These are phyloP conservation scores for Hydrotaea cyrtoneurina DNA, from an alignment of 2,888 invertebrate genomes.

Conservation along the genomic window DNA sequence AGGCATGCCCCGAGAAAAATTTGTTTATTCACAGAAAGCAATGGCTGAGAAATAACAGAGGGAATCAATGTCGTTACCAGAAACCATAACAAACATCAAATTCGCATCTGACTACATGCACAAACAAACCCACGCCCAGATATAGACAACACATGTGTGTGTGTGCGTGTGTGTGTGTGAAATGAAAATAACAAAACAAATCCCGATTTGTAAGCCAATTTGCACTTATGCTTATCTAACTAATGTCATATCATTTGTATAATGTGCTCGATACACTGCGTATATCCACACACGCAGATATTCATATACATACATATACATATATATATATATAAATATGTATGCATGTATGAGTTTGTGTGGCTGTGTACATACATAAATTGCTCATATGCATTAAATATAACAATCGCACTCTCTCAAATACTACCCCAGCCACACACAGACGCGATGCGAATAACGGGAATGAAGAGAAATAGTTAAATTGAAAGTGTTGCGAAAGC, in stretches of 20 bases:
- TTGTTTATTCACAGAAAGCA: background rate
- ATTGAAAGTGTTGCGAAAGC: constrained; percentile 67
- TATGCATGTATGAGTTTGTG: no score
- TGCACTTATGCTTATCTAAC: constrained; percentile 81
- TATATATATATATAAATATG: no score
- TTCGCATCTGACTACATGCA: constrained; percentile 4
- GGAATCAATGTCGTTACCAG: constrained; percentile 60
- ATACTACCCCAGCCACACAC: constrained; percentile 4
- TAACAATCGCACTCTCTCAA: constrained; percentile 9
- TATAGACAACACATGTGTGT: constrained; percentile 41
- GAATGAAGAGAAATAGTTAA: constrained; percentile 63
- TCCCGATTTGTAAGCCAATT: constrained; percentile 81
- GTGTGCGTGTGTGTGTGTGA: constrained; percentile 61
- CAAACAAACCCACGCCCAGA: background rate
- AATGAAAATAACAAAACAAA: constrained; percentile 73
- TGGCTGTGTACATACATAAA: background rate
- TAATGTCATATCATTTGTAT: constrained; percentile 81
- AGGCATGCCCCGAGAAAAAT: constrained; percentile 7
- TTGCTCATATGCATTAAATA: constrained; percentile 67
- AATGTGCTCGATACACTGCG: constrained; percentile 76
- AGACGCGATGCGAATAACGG: background rate
- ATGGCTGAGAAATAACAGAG: constrained; percentile 31
- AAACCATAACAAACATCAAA: constrained; percentile 39
- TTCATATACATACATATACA: constrained; percentile 20
- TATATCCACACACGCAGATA: constrained; percentile 4